phyloP scores from a whole-genome alignment of 2,797 vertebrate genomes.

The Smutsia gigantea region DNA sequence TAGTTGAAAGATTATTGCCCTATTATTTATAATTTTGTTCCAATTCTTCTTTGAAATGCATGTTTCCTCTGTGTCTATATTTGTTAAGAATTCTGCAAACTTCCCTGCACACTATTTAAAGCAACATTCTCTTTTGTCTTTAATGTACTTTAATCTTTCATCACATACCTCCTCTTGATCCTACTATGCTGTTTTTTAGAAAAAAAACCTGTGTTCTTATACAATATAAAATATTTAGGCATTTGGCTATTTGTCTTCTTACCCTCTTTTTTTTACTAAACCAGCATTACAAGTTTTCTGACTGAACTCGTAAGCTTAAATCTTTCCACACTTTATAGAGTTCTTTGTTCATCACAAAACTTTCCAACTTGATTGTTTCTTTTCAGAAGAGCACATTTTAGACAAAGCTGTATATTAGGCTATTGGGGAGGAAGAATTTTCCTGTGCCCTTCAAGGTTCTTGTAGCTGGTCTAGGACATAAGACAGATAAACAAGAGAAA shows the following conservation, averaged over 20 bases:
- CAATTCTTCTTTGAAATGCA: not conserved
- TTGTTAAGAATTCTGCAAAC: not conserved
- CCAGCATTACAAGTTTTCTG: not conserved
- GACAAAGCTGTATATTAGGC: not conserved
- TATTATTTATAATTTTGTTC: not conserved
- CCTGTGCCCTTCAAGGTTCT: too few species aligned
- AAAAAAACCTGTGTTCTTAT: not conserved
- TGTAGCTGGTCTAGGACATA: too few species aligned
- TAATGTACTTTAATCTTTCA: not conserved
- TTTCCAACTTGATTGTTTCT: not conserved
- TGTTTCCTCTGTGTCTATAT: not conserved
- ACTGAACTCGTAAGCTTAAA: not conserved
- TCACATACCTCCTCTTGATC: not conserved
- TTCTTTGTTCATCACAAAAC: not conserved
- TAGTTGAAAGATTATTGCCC: not conserved
- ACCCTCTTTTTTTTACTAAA: not conserved
- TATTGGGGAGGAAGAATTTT: too few species aligned
- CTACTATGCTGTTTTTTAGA: not conserved
- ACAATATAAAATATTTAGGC: not conserved
- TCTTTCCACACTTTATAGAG: not conserved
- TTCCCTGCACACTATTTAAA: not conserved
- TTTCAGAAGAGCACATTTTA: not conserved
- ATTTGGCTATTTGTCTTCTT: not conserved
- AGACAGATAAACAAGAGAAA: too few species aligned
- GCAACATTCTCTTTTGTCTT: not conserved